Conservation (phyloP, 2,113 vertebrate genomes). For the Tichodroma muraria region DNA sequence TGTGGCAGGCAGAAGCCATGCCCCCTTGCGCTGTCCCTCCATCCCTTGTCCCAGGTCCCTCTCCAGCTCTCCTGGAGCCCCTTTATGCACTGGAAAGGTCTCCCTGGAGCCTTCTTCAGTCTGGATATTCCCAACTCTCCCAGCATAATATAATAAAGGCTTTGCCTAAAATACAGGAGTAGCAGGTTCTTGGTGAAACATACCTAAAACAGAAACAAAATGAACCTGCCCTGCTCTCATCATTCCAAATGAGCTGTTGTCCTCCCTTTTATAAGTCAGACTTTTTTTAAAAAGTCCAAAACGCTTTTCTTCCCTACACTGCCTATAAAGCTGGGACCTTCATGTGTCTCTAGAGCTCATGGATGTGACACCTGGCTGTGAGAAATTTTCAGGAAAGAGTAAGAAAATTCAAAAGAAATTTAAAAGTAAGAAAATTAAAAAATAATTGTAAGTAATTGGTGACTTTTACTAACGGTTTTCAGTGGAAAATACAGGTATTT, state of each 20-base stretch:
- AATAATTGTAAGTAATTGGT: background rate
- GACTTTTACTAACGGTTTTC: background rate
- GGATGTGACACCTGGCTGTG: background rate
- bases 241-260: background rate
- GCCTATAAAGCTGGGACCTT: background rate
- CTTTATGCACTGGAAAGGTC: background rate
- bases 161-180: background rate
- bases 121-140: background rate
- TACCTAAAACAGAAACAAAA: background rate
- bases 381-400: background rate
- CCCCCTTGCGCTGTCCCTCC: background rate
- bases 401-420: background rate
- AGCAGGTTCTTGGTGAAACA: background rate
- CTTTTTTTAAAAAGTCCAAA: background rate
- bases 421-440: background rate
- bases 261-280: background rate
- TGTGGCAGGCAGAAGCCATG: background rate
- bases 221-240: accelerated
- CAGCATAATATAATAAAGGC: background rate
- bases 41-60: background rate
- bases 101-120: background rate
- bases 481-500: background rate
- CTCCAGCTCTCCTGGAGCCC: background rate
- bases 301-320: background rate
- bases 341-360: background rate